A percentile compares a stretch with the other conserved stretches of the same genome.
phyloP scores from a whole-genome alignment of 2,113 vertebrate species.

The Procavia capensis region DNA sequence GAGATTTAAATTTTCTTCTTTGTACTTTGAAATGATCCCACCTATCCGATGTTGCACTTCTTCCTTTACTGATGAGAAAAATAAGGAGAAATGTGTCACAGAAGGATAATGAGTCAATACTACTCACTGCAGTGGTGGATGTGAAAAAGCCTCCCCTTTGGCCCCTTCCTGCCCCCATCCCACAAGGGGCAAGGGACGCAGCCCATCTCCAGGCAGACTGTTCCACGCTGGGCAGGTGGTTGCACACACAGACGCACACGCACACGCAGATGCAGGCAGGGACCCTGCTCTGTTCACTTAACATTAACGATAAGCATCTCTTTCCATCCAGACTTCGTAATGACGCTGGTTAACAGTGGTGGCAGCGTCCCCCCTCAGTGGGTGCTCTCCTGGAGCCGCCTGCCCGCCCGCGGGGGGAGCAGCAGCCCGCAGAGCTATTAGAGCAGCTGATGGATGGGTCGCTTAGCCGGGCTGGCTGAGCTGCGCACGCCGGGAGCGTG shows the following conservation, averaged over 20 bases:
- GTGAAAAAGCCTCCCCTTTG: not conserved
- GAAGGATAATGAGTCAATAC: not conserved
- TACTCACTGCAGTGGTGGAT: not conserved
- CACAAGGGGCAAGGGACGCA: not conserved
- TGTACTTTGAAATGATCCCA: not conserved
- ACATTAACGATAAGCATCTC: slow-evolving; percentile 11
- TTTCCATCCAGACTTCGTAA: slow-evolving; percentile 27
- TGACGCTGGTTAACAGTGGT: not conserved
- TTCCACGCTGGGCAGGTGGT: not conserved
- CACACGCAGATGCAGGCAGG: no score
- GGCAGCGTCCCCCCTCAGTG: not conserved
- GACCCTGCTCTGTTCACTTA: not conserved
- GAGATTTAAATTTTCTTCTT: not conserved
- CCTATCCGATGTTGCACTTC: not conserved
- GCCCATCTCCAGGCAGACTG: not conserved
- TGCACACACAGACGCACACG: not conserved
- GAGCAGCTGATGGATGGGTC: slow-evolving; percentile 45
- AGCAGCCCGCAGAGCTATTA: not conserved
- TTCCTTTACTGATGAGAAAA: not conserved
- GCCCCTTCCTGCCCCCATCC: not conserved
- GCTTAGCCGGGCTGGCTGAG: not conserved
- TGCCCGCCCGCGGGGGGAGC: not conserved
- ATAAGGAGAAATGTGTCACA: not conserved
- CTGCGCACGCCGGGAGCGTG: not conserved
- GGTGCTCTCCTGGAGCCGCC: not conserved